Evolutionary conservation across 2,113 vertebrate genomes (phyloP), one percentile per base, ranked within the genome.

Genomic region (Neolamprologus sp.): DNA sequence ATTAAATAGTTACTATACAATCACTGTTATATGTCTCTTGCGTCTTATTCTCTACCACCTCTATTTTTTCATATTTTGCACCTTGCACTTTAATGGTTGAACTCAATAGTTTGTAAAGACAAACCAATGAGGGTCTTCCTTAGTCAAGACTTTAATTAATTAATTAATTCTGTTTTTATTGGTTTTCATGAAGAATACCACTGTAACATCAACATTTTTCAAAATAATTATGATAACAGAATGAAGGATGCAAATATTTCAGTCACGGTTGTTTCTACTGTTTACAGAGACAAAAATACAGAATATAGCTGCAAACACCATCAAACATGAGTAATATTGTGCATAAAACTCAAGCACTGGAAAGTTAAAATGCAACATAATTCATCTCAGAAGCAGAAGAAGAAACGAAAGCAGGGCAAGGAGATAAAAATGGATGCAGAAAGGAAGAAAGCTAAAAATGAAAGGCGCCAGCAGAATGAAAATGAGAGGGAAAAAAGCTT

Each of bases 41-140:
- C 13, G 0, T 71, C n/a, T 42, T 0, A 16, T 23, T 42, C 37
- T 42, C 37, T 23, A 1, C 35, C 65, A 71, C 12, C 65, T 14
- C 35, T 23, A 9, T 40, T 40, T 42, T 33, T 73, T 47, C 21
- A 73, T 17, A 16, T 73, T 73, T 73, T 45, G 21, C 9, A 73
- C 17, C 58, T 19, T 63, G 31, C 58, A 63, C 17, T 63, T 63
- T n/a, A 63, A 63, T 63, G 58, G 58, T 35, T 35, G 0, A 63
- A 63, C 6, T 63, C 58, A 63, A 35, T 35, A 63, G 58, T 63
- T 63, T 63, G 31, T 63, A 63, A 35, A 63, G 58, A 35, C 58
- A 35, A 63, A 35, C 31, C 58, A 63, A 63, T 11, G 58, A 63
- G 31, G 58, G 58, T 19, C 42, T 28, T 75, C 23, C 14, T 47